Evolutionary conservation across 2,888 invertebrate species (phyloP), one percentile per base, ranked within the genome.

Genomic region (Drosophila eohydei): DNA sequence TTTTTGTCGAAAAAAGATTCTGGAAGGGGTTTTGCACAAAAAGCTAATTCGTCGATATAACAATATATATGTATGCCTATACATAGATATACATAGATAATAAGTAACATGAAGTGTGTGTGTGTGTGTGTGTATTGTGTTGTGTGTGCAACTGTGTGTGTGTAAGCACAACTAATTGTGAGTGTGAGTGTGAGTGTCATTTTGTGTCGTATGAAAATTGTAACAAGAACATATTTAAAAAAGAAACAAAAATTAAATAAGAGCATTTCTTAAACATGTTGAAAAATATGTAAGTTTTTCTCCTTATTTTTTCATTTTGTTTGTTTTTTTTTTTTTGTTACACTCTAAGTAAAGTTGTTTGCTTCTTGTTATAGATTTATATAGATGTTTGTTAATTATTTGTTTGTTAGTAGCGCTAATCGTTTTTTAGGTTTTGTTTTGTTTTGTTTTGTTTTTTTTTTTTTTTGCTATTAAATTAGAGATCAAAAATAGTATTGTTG

Each of bases 401-500:
- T 72, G 54, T 55, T 51, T 60, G 46, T 44, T 57, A 79, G 86
- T 87, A 84, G 80, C 83, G 80, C 87, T 82, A 83, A 86, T 82
- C 65, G 73, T 68, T 71, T 68, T 71, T 78, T 74, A 51, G 32
- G 16, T 16, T 51, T 51, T 50, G 70, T 65, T 41, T 55, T n/a
- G 46, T 61, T 68, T n/a, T n/a, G n/a, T 61, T 60, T 71, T 66
- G 59, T 60, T 51, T 66, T 44, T 28, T 57, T 55, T 61, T 75
- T 61, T 62, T 69, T 52, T 77, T 73, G 55, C 59, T 68, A 68
- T 80, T 70, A 73, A 81, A 81, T 87, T 78, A 87, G 83, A 83
- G 83, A 83, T 83, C 83, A 83, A 83, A 89, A 89, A 89, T 83
- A 83, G 89, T 89, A 61, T 75, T 82, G 71, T 89, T 85, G 88